Base-by-base conservation (phyloP, 1,140 invertebrate genomes). In the Brachionus rubens region DNA sequence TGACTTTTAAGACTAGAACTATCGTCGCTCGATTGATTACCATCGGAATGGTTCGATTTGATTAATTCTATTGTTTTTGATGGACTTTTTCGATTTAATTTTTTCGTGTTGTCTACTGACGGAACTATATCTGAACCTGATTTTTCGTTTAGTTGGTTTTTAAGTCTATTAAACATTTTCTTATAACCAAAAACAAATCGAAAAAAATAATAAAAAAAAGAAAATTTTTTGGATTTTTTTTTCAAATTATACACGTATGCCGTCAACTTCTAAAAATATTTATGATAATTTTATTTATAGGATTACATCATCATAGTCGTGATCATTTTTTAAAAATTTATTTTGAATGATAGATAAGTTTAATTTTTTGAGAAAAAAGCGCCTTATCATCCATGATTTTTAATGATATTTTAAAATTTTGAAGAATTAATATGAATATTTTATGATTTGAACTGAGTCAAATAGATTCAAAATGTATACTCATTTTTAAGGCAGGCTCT, bases 111-210 rank as follows among this genome's bases (percentile, higher is more conserved):
- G 19, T 21, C 0, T 10, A 43, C 41, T 41, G 40, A 24, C 0
- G 59, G 59, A 0, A 41, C 21, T 24, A 28, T 21, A 43, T 21
- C 40, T 4, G 41, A 65, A 24, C 40, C 40, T 3, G 59, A 65
- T 5, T 65, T 65, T 65, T 65, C 40, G 43, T 28, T 65, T 2
- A 65, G 12, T 43, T 65, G 36, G 26, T 2, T 65, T 65, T 65
- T 65, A 2, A 65, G 30, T 43, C 43, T 65, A 65, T 65, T 65
- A 65, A 65, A 65, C 59, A 65, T 65, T 65, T 28, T 65, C 16
- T 36, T 36, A 36, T 9, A 36, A 36, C 33, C 33, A 36, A 48
- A 48, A 59, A 59, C 33, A 36, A 5, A 41, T 33, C n/a, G n/a
- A 59, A 10, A 36, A 40, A 40, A 36, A 40, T 2, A 40, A 26